A percentile compares a stretch with the other conserved stretches of the same genome.
Conservation (phyloP, 1,140 invertebrate species). For the Asobara japonica region DNA sequence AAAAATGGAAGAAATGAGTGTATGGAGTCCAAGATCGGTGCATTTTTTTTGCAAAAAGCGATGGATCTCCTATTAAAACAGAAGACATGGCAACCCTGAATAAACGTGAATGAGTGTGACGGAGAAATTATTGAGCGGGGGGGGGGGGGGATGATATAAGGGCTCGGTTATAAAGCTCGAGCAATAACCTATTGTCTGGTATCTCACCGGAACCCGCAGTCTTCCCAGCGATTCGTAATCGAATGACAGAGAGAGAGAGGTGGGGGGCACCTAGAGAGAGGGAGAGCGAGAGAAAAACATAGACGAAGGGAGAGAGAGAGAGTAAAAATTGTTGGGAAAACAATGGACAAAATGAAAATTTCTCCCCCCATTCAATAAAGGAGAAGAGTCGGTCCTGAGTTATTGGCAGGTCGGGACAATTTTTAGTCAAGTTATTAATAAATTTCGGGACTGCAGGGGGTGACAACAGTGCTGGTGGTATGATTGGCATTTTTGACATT, state of each 20-base stretch:
- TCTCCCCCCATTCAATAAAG: conserved; percentile 3
- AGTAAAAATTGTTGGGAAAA: conserved; percentile 6
- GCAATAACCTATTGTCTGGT: conserved; percentile 40
- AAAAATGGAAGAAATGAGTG: too few relatives aligned
- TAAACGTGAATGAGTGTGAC: conserved; percentile 12
- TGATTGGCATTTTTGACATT: too few relatives aligned
- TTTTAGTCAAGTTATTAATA: not conserved
- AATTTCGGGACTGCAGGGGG: not conserved
- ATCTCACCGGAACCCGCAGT: conserved; percentile 11
- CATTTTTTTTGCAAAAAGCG: too few relatives aligned
- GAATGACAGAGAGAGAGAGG: conserved; percentile 4
- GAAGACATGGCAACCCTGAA: too few relatives aligned
- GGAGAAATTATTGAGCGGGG: conserved; percentile 2
- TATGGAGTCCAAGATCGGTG: too few relatives aligned
- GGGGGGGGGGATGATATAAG: conserved; percentile 33
- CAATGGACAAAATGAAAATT: conserved; percentile 15
- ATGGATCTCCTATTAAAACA: too few relatives aligned
- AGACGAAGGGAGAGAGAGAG: not conserved
- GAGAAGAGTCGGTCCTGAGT: conserved; percentile 7
- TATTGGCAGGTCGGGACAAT: not conserved
- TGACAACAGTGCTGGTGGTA: too few relatives aligned
- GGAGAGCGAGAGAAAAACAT: conserved; percentile 17
- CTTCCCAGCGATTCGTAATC: conserved; percentile 6
- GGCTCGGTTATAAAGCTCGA: conserved; percentile 38
- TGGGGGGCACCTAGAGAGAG: too few relatives aligned